These are phyloP conservation scores for Montipora cactus DNA, from an alignment of 64 coral and sea anemone species.

Conservation along the genomic window DNA sequence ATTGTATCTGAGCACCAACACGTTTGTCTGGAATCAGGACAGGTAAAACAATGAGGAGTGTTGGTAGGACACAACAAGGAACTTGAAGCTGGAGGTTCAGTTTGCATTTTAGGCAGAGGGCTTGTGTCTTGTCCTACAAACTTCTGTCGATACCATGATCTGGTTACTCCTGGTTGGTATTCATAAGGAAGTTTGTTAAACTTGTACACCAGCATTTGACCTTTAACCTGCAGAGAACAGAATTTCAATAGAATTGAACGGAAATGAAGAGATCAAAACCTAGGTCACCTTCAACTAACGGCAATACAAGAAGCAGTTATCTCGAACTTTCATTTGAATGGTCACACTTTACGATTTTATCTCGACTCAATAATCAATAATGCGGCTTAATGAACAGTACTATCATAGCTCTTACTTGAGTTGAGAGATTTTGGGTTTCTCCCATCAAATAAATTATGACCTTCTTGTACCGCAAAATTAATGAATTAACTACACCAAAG, in stretches of 20 bases:
- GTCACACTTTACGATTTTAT: background rate
- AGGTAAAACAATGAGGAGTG: too few species aligned
- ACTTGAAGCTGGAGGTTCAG: background rate
- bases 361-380: background rate
- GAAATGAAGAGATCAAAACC: too few species aligned
- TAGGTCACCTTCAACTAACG: background rate
- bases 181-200: conserved; percentile 91
- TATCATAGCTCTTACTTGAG: too few species aligned
- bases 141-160: background rate
- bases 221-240: conserved; percentile 69
- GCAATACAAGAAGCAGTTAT: background rate
- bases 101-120: background rate
- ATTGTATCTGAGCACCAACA: background rate
- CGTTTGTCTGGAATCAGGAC: background rate
- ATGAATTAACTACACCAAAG: too few species aligned
- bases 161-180: conserved; percentile 57
- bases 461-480: too few species aligned
- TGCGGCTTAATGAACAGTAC: too few species aligned
- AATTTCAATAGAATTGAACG: background rate
- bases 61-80: background rate
- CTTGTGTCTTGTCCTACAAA: background rate
- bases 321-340: background rate
- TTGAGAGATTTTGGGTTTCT: too few species aligned
- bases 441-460: too few species aligned
- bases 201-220: conserved; percentile 95